phyloP scores from a whole-genome alignment of 2,113 vertebrate genomes.

The Dasyprocta punctata region DNA sequence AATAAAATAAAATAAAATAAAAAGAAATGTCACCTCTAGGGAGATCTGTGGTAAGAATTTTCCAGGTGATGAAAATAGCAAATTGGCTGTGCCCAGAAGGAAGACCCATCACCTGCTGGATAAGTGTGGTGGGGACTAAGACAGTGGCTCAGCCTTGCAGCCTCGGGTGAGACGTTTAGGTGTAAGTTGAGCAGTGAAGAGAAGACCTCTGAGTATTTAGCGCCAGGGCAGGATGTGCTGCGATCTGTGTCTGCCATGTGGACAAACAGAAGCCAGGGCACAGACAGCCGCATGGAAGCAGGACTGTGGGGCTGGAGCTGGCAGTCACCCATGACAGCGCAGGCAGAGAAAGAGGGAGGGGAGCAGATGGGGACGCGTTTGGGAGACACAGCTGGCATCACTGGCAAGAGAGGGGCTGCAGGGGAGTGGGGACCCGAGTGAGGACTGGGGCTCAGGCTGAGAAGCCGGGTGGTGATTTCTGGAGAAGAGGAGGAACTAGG shows the following conservation, averaged over 20 bases:
- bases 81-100: background rate
- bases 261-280: background rate
- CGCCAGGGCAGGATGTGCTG: background rate
- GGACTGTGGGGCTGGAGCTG: background rate
- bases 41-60: background rate
- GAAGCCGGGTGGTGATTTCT: background rate
- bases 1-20: too few relatives aligned
- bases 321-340: background rate
- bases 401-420: background rate
- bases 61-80: background rate
- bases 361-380: too few relatives aligned
- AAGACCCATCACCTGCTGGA: background rate
- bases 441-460: background rate
- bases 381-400: background rate
- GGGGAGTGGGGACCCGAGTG: background rate
- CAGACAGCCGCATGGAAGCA: background rate
- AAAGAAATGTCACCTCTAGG: background rate
- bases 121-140: background rate
- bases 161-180: background rate
- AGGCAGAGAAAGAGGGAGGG: background rate
- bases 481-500: background rate
- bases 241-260: background rate
- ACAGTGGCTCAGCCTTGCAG: background rate
- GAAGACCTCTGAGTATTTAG: background rate
- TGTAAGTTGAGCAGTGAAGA: background rate